phyloP scores from a whole-genome alignment of 2,797 vertebrate species.

The Helostoma temminkii region DNA sequence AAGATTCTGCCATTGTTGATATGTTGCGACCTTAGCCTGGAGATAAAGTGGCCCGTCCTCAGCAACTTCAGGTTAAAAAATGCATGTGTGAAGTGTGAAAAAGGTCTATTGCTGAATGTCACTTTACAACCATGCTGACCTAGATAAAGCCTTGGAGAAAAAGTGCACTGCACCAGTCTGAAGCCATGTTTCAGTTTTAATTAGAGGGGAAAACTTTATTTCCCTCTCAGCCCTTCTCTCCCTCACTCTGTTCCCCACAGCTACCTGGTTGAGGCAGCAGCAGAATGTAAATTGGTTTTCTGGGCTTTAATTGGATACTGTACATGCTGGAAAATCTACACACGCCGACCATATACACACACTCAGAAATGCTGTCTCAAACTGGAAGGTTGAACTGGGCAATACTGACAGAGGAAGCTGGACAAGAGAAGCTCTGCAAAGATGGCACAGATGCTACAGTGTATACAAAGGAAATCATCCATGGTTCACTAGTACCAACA shows the following conservation, averaged over 20 bases:
- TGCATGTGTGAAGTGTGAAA: too few species aligned
- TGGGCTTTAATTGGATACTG: conserved; percentile 71
- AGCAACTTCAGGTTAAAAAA: too few species aligned
- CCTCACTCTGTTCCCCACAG: conserved; percentile 46
- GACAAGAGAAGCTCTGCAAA: conserved; percentile 22
- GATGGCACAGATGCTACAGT: neutral
- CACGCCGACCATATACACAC: neutral
- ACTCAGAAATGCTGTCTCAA: conserved; percentile 16
- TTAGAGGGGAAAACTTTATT: conserved; percentile 71
- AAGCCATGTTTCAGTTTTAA: conserved; percentile 70
- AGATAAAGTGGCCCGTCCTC: too few species aligned
- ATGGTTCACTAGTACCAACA: neutral
- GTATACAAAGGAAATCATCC: neutral
- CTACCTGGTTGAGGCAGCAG: conserved; percentile 63
- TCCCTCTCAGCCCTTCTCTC: conserved; percentile 49
- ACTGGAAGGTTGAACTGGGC: conserved; percentile 30
- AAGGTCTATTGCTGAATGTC: conserved; percentile 51
- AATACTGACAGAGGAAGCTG: conserved; percentile 26
- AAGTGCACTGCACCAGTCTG: conserved; percentile 58
- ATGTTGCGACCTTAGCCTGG: too few species aligned
- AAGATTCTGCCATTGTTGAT: too few species aligned
- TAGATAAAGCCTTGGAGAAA: conserved; percentile 62
- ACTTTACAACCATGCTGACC: conserved; percentile 62
- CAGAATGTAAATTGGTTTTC: conserved; percentile 71
- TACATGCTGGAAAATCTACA: conserved; percentile 48